Conservation (phyloP, 2,113 vertebrate species). For the Benitochromis conjunctus region DNA sequence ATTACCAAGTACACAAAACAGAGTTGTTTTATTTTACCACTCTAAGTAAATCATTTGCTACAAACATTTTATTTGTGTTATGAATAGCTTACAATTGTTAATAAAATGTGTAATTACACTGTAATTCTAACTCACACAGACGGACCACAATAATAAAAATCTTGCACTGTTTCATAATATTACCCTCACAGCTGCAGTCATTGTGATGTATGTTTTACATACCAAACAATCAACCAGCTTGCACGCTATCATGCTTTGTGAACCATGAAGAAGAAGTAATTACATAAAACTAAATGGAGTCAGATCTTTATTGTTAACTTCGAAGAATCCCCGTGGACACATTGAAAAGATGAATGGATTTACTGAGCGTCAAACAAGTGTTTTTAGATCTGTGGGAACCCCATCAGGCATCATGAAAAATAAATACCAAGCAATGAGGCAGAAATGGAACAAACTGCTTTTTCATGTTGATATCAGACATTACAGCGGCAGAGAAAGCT, state of each 20-base stretch:
- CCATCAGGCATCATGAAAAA: constrained; percentile 11
- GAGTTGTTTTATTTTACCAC: background rate
- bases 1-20: background rate
- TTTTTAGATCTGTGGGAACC: constrained; percentile 16
- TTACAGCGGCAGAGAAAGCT: background rate
- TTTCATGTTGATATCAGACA: background rate
- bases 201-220: background rate
- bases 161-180: background rate
- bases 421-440: constrained; percentile 17
- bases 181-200: background rate
- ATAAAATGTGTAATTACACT: background rate
- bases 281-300: constrained; percentile 8
- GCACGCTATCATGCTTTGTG: constrained; percentile 6
- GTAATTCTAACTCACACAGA: background rate
- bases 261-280: constrained; percentile 30
- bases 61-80: background rate
- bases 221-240: background rate
- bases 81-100: background rate
- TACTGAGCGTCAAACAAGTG: constrained; percentile 17
- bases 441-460: background rate
- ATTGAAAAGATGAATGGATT: background rate
- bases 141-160: background rate
- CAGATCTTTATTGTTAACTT: constrained; percentile 27
- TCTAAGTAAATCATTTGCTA: background rate
- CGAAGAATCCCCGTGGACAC: constrained; percentile 14